Evolutionary conservation across 2,797 vertebrate species (phyloP).

Genomic region (Mormyrus proboscirostris): DNA sequence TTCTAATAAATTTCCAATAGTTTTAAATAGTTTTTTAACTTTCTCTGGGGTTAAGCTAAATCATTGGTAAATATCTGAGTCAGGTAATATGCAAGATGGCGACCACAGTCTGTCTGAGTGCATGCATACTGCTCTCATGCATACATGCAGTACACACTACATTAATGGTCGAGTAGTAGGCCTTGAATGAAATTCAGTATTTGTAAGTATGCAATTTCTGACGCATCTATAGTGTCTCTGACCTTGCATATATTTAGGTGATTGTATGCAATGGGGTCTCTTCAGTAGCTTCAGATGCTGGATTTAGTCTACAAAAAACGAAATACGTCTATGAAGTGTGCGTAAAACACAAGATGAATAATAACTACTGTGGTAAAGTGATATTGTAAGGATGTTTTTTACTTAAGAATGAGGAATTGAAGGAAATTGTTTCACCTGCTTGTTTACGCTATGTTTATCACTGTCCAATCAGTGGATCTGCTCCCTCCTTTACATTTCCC

Average conservation of each 20-base stretch:
- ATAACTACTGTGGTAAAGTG: constrained; percentile 13
- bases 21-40: neutral
- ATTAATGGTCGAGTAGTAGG: neutral
- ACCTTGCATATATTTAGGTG: neutral
- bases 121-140: neutral
- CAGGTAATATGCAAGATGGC: neutral
- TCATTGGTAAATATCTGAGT: neutral
- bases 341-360: neutral
- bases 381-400: neutral
- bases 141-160: neutral
- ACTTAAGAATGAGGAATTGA: neutral
- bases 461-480: neutral
- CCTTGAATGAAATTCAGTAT: neutral
- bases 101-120: neutral
- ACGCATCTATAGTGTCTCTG: neutral
- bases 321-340: neutral
- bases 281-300: neutral
- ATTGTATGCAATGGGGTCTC: neutral
- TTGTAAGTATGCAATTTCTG: neutral
- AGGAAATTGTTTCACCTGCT: neutral
- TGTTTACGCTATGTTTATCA: neutral
- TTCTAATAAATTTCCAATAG: neutral
- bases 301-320: neutral
- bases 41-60: neutral
- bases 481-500: neutral